Base-by-base conservation (phyloP, 2,888 invertebrate genomes). In the Platycheirus rosarum region DNA sequence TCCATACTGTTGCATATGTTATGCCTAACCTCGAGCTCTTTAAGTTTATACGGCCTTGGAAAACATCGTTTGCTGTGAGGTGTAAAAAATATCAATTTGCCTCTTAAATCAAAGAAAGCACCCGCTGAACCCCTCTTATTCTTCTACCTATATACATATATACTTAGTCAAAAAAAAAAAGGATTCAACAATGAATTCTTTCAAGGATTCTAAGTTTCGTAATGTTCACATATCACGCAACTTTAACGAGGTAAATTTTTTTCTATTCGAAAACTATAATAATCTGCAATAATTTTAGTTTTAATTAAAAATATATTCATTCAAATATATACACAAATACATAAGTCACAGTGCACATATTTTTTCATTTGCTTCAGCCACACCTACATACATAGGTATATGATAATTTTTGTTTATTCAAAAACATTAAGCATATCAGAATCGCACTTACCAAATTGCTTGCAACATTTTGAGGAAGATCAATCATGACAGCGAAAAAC, bases 341-440 rank as follows among this genome's bases (percentile, higher is more conserved):
- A 23, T 8, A 32, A 32, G 8, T 32, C 7, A 32, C 7, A 6
- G 29, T 32, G 29, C 29, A 32, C 29, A 7, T 46, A n/a, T 32
- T 32, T 37, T n/a, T 44, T 44, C 18, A 18, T 44, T 18, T 16
- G 14, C 26, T 23, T n/a, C 13, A 49, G 79, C 79, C 79, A 79
- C 79, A 79, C 79, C 79, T 79, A 66, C 29, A 37, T 11, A 11
- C n/a, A n/a, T n/a, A n/a, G n/a, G n/a, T n/a, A 44, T 6, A n/a
- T 8, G 29, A 5, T 51, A 5, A 26, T 29, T 26, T 13, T 20
- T 18, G 16, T 11, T 16, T 16, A 11, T 6, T 32, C 6, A 26
- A 35, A n/a, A 35, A 46, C 16, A 29, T 40, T 37, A 68, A n/a
- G n/a, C n/a, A n/a, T n/a, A n/a, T n/a, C n/a, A n/a, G n/a, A 20